These are phyloP conservation scores for Hydrolagus colliei DNA, from an alignment of 2,797 vertebrate species.

Conservation along the genomic window DNA sequence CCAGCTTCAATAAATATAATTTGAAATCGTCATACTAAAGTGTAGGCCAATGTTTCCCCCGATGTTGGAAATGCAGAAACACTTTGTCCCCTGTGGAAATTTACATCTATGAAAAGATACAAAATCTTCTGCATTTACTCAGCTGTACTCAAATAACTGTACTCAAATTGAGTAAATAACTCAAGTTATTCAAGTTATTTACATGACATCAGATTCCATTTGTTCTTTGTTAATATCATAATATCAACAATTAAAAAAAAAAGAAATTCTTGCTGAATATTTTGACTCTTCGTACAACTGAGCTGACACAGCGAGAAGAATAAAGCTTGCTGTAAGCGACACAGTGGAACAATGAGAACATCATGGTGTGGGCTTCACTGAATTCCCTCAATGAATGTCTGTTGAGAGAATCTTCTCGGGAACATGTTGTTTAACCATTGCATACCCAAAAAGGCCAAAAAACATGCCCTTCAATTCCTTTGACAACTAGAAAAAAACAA, in stretches of 20 bases:
- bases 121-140: background rate
- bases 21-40: background rate
- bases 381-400: background rate
- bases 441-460: background rate
- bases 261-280: background rate
- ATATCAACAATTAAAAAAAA: background rate
- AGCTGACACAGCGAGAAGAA: background rate
- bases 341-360: background rate
- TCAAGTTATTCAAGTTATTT: background rate
- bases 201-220: too few species aligned
- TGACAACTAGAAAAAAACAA: background rate
- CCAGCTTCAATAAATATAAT: background rate
- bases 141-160: background rate
- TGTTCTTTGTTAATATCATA: background rate
- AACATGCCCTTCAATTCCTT: background rate
- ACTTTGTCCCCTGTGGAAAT: background rate
- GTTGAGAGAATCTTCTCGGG: background rate
- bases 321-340: background rate
- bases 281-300: background rate
- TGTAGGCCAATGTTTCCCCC: background rate
- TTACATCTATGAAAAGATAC: background rate
- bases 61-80: background rate
- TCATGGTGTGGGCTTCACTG: background rate
- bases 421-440: background rate
- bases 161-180: background rate